Conservation (phyloP, 2,888 invertebrate species). For the Notodonta dromedarius region DNA sequence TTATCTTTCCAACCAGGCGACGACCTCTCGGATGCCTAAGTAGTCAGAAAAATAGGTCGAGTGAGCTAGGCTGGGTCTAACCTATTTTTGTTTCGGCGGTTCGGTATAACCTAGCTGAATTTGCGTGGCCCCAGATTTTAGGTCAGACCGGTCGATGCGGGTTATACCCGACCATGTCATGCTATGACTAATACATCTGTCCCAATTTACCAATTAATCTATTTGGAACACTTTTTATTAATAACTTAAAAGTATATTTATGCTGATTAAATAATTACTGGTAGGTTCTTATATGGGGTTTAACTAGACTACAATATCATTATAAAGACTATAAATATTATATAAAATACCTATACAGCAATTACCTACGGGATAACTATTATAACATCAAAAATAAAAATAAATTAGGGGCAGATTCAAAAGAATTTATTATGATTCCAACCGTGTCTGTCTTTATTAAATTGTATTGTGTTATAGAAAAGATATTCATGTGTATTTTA, state of each 20-base stretch:
- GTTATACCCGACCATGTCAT: neutral
- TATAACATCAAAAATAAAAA: too few species aligned
- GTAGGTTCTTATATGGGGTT: too few species aligned
- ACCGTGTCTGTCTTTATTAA: too few species aligned
- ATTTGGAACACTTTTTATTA: conserved; percentile 4
- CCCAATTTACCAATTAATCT: conserved; percentile 4
- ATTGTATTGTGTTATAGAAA: too few species aligned
- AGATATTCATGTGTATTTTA: too few species aligned
- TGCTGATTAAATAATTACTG: neutral
- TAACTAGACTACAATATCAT: too few species aligned
- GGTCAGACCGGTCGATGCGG: neutral
- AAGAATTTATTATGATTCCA: too few species aligned
- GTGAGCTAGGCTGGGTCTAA: neutral
- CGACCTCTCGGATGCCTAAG: neutral
- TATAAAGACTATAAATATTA: too few species aligned
- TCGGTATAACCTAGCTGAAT: neutral
- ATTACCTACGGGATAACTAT: too few species aligned
- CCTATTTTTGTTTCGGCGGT: neutral
- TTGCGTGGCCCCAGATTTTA: neutral
- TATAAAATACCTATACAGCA: too few species aligned
- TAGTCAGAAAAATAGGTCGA: neutral
- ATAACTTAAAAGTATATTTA: neutral
- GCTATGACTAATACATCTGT: conserved; percentile 2
- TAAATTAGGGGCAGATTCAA: too few species aligned
- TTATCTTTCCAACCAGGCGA: too few species aligned